Conservation (phyloP, 1,140 invertebrate genomes). For the Paralvinella palmiformis region DNA sequence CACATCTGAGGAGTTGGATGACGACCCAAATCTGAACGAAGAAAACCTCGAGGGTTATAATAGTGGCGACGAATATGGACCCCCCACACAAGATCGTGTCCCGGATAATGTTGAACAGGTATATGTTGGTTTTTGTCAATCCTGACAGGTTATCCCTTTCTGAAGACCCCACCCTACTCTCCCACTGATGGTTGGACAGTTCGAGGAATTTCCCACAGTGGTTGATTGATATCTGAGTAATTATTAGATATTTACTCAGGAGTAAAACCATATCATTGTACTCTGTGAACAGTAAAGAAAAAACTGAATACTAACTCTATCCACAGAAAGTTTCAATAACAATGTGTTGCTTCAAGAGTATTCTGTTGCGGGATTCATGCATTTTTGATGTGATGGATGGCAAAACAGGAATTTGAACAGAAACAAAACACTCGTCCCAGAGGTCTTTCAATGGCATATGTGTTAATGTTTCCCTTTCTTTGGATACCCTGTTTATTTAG, state of each 20-base stretch:
- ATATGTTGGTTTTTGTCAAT: not conserved
- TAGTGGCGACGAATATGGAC: constrained; percentile 69
- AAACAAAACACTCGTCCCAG: no score
- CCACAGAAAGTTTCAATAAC: no score
- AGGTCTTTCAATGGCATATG: no score
- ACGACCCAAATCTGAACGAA: constrained; percentile 10
- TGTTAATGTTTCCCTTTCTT: no score
- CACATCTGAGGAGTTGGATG: not conserved
- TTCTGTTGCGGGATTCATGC: no score
- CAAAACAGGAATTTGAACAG: no score
- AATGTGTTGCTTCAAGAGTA: no score
- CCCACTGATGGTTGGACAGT: not conserved
- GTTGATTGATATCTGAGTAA: constrained; percentile 33
- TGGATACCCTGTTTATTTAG: no score
- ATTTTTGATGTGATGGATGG: no score
- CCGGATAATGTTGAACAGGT: constrained; percentile 25
- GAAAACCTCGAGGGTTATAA: constrained; percentile 60
- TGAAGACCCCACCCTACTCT: not conserved
- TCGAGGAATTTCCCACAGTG: constrained; percentile 36
- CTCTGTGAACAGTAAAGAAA: no score
- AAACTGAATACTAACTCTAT: no score
- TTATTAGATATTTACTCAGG: constrained; percentile 31
- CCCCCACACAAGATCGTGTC: constrained; percentile 54
- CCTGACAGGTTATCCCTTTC: no score
- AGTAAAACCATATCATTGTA: not conserved